Conservation (phyloP, 2,113 vertebrate species). For the Menura novaehollandiae region DNA sequence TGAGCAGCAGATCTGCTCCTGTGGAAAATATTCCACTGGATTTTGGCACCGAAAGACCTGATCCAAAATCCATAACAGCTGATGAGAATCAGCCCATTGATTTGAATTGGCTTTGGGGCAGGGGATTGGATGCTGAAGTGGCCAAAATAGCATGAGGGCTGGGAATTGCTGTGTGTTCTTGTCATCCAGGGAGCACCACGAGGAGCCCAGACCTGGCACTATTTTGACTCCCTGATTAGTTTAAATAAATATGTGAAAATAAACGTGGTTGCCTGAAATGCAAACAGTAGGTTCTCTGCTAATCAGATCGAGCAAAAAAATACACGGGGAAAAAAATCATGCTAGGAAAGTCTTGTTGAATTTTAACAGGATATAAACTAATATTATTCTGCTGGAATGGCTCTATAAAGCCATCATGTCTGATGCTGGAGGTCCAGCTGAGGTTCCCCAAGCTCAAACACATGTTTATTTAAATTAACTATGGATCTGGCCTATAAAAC, state of each 20-base stretch:
- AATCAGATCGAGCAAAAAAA: neutral
- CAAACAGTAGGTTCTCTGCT: conserved; percentile 6
- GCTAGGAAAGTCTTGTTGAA: neutral
- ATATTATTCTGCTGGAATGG: neutral
- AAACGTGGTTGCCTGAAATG: neutral
- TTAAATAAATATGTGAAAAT: conserved; percentile 12
- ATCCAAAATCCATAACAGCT: neutral
- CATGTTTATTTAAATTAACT: neutral
- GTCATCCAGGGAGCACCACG: neutral
- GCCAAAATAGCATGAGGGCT: neutral
- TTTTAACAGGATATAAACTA: neutral
- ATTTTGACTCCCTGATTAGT: neutral
- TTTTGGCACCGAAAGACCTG: neutral
- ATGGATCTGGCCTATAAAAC: neutral
- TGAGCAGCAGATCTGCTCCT: neutral
- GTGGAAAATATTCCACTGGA: neutral
- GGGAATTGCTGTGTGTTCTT: conserved; percentile 1
- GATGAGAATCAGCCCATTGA: neutral
- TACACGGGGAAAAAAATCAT: neutral
- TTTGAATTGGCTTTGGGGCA: neutral
- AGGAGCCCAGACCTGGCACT: neutral
- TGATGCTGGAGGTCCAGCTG: neutral
- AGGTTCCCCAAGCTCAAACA: neutral
- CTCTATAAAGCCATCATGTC: neutral
- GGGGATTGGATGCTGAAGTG: neutral